Percentiles rank a stretch among this genome's conserved stretches.
phyloP scores from a whole-genome alignment of 2,888 invertebrate species.

The Minunthozetes semirufus region DNA sequence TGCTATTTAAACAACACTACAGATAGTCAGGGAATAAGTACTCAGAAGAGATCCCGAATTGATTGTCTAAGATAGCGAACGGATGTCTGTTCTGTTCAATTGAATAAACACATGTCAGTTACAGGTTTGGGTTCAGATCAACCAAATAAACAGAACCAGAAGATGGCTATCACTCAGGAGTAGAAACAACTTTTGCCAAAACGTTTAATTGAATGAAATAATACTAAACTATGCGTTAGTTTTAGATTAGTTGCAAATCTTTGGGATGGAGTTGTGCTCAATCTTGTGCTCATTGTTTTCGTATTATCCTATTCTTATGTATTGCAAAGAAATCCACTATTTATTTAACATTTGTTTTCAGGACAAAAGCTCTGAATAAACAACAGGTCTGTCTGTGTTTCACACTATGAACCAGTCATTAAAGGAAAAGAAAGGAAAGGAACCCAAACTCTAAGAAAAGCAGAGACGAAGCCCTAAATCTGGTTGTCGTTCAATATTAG shows the following conservation, averaged over 20 bases:
- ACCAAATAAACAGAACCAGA: not conserved
- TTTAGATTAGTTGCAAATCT: not conserved
- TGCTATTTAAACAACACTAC: conserved; percentile 20
- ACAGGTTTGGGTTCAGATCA: conserved; percentile 8
- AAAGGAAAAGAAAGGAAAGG: not conserved
- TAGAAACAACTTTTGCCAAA: conserved; percentile 4
- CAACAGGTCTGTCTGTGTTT: not conserved
- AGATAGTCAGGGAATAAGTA: not conserved
- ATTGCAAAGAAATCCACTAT: not conserved
- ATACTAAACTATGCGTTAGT: not conserved
- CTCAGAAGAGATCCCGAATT: not conserved
- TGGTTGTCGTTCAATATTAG: conserved; percentile 11
- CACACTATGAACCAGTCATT: conserved; percentile 9
- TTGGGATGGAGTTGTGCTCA: not conserved
- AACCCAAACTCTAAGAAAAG: not conserved
- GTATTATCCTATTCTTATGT: not conserved
- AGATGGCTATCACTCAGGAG: not conserved
- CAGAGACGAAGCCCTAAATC: not conserved
- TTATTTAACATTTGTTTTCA: conserved; percentile 5
- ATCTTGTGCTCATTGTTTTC: not conserved
- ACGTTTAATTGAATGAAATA: conserved; percentile 7
- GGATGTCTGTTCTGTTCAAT: conserved; percentile 14
- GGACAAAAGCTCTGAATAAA: not conserved
- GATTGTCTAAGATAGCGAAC: conserved; percentile 17
- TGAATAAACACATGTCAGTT: conserved; percentile 26